Base-by-base conservation (phyloP, 2,797 vertebrate genomes). In the Halcyon leucocephala region DNA sequence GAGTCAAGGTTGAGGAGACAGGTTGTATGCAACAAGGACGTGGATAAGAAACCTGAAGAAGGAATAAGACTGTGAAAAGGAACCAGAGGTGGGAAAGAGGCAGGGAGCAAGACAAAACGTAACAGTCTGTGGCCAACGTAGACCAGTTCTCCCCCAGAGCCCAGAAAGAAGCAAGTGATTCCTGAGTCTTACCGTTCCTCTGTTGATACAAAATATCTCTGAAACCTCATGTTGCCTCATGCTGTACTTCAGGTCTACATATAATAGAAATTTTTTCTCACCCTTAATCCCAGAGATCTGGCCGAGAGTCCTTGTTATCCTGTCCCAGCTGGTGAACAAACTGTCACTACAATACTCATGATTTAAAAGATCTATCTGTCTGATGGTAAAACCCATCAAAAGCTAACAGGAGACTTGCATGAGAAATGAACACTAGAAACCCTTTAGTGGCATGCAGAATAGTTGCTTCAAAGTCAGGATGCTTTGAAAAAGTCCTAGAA, bases 91-190 rank as follows among this genome's bases (percentile, higher is more conserved):
- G 2, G 4, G 13, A 84, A 79, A 61, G 37, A 79, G 82, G 46
- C 4, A 25, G 6, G 39, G 16, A n/a, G 6, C 18, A 65, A 67
- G n/a, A 77, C 16, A 64, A 41, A 41, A 39, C 2, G 25, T 37
- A 33, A 31, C 4, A 69, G 24, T 7, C 17, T 37, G 17, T 46
- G 29, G 7, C 61, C 33, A 52, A 6, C 0, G 0, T 17, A 52
- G 10, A 33, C 10, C 12, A 29, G 16, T 37, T 84, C 54, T 94
- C 28, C 28, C 70, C 70, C 33, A 69, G 70, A 84, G 15, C 20
- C 20, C 18, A 35, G 46, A 76, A 87, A 85, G 17, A 17, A 86
- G 25, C 3, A 7, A 20, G 7, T 3, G 5, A 6, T 62, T 86
- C 22, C 29, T 12, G 21, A 62, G 70, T 73, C 19, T 15, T 31